Base-by-base conservation (phyloP, 2,797 vertebrate species). In the Poecilia wingei region DNA sequence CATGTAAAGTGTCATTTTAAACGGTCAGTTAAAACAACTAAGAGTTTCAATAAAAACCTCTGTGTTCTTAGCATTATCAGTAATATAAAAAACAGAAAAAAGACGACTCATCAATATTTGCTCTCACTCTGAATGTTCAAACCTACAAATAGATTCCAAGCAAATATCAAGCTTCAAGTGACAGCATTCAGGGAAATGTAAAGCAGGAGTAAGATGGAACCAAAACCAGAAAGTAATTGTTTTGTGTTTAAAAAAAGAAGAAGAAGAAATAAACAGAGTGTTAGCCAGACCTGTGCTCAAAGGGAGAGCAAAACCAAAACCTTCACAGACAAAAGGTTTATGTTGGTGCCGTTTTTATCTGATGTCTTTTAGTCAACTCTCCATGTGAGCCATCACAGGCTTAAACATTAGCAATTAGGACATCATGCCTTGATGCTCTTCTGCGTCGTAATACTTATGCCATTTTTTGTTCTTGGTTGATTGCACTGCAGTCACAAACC, bases 301-400 rank as follows among this genome's bases (percentile, higher is more conserved):
- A 70, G 13, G 4, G 20, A 78, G 72, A 2, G 3, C n/a, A 33
- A 14, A 78, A 64, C 13, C 49, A 5, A 74, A 46, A 46, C 14
- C 13, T 46, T 46, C 47, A 6, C 73, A 74, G 78, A 77, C 47
- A 43, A 66, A 22, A 2, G 22, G 0, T 55, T 43, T 43, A 25
- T 66, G 2, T 16, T 49, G 49, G 28, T 31, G 45, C 61, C 9
- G 14, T 75, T 69, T 73, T 39, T 20, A 36, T 68, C 9, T 70
- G 3, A 3, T 66, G 76, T 83, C 55, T 49, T 69, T 82, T 74
- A 47, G 49, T 68, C 57, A 46, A 46, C 74, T 61, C 43, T 47
- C 36, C 12, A 59, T 74, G 66, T 86, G 78, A 85, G 39, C 87
- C 87, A 88, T n/a, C 25, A 57, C 7, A 28, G 18, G 57, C 20